Conservation (phyloP, 2,888 invertebrate species). For the Desoria tigrina region DNA sequence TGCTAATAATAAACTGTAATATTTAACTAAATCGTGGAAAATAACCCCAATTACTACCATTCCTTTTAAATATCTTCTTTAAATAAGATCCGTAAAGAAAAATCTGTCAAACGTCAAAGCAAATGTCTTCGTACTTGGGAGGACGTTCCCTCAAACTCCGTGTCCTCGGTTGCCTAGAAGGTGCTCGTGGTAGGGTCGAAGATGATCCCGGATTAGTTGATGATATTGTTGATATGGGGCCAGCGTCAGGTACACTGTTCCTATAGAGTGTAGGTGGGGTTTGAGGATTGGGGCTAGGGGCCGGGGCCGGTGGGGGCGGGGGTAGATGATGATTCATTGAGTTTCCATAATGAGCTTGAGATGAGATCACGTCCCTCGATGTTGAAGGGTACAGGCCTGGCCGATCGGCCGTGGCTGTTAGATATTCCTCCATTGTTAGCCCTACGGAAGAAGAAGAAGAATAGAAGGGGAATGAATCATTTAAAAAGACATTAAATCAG, state of each 20-base stretch:
- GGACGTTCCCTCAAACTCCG: constrained; percentile 37
- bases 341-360: constrained; percentile 38
- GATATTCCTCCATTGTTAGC: constrained; percentile 46
- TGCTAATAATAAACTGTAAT: too few relatives aligned
- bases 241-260: constrained; percentile 29
- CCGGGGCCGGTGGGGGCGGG: constrained; percentile 38
- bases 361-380: constrained; percentile 45
- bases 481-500: neutral
- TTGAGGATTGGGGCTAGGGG: constrained; percentile 41
- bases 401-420: constrained; percentile 43
- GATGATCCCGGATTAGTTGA: neutral
- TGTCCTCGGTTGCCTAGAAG: neutral
- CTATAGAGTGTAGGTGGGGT: constrained; percentile 35
- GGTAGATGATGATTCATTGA: constrained; percentile 37
- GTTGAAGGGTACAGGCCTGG: constrained; percentile 49
- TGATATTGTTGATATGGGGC: neutral
- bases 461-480: neutral
- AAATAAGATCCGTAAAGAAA: too few relatives aligned
- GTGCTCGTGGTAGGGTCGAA: neutral
- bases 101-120: constrained; percentile 50
- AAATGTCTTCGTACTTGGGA: constrained; percentile 47
- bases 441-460: constrained; percentile 35
- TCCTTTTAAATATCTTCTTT: too few relatives aligned
- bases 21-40: too few relatives aligned
- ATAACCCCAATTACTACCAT: too few relatives aligned